These are phyloP conservation scores for Labia minor DNA, from an alignment of 2,888 invertebrate species.

Conservation along the genomic window DNA sequence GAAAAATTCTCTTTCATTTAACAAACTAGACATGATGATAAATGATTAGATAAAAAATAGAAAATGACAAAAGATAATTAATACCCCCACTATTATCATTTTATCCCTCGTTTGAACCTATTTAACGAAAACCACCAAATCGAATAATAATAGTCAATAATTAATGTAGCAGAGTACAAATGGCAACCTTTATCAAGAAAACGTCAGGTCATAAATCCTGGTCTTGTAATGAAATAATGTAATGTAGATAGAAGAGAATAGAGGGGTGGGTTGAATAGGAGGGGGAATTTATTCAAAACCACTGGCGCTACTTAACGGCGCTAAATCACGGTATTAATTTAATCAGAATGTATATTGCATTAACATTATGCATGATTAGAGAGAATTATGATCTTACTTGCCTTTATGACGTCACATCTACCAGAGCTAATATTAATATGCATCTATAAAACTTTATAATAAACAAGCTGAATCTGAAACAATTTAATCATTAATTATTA, in stretches of 20 bases:
- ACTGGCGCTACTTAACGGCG: slow-evolving; percentile 13
- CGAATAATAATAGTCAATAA: background rate
- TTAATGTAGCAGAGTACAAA: background rate
- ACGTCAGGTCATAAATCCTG: slow-evolving; percentile 8
- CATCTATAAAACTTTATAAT: no score
- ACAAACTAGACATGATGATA: no score
- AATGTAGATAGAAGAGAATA: no score
- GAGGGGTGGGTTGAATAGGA: background rate
- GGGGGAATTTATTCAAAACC: slow-evolving; percentile 13
- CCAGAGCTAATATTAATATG: no score
- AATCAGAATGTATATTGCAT: background rate
- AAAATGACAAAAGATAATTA: no score
- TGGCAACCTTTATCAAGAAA: slow-evolving; percentile 13
- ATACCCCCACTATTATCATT: no score
- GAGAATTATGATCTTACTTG: background rate
- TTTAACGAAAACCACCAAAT: slow-evolving; percentile 1
- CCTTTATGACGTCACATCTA: background rate
- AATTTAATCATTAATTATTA: no score
- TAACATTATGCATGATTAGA: slow-evolving; percentile 9
- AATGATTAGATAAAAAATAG: no score
- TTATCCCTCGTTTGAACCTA: background rate
- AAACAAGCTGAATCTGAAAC: no score
- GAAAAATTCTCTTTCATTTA: no score
- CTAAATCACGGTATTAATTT: slow-evolving; percentile 2
- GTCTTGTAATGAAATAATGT: slow-evolving; percentile 4